These are phyloP conservation scores for Saguinus oedipus DNA, from an alignment of 2,797 vertebrate genomes.

Conservation along the genomic window DNA sequence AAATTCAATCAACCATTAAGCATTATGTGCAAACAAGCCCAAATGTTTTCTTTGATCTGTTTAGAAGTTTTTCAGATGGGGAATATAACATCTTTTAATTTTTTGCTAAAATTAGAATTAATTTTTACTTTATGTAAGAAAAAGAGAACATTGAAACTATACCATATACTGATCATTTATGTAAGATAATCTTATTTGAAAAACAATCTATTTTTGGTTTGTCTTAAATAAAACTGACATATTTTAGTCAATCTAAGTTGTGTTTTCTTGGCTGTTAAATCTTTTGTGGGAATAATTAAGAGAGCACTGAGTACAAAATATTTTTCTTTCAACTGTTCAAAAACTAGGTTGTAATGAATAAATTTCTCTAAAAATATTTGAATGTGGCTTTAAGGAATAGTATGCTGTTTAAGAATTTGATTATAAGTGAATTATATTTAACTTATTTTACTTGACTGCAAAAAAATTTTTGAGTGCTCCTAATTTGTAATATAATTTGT, in stretches of 20 bases:
- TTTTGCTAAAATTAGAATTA: conserved; percentile 64
- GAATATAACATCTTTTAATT: conserved; percentile 29
- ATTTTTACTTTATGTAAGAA: conserved; percentile 43
- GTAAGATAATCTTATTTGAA: conserved; percentile 22
- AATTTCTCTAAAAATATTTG: conserved; percentile 46
- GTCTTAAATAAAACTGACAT: conserved; percentile 34
- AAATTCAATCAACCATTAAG: conserved; percentile 24
- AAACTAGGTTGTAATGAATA: conserved; percentile 60
- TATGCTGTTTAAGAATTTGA: conserved; percentile 54
- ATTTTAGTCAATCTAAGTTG: conserved; percentile 12
- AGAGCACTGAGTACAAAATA: conserved; percentile 14
- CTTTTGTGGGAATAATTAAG: conserved; percentile 46
- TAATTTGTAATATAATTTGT: conserved; percentile 48
- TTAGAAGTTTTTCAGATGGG: conserved; percentile 44
- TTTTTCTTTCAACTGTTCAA: conserved; percentile 37
- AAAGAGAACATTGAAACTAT: not conserved
- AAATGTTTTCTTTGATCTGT: conserved; percentile 34
- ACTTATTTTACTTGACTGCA: not conserved
- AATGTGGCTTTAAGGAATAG: conserved; percentile 48
- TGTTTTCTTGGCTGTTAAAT: conserved; percentile 18
- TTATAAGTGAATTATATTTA: conserved; percentile 46
- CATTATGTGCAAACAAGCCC: conserved; percentile 22
- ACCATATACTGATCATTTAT: conserved; percentile 7
- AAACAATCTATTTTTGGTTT: conserved; percentile 12
- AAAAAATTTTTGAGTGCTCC: not conserved